Evolutionary conservation across 1,140 invertebrate species (phyloP).

Genomic region (Hycleus phaleratus): DNA sequence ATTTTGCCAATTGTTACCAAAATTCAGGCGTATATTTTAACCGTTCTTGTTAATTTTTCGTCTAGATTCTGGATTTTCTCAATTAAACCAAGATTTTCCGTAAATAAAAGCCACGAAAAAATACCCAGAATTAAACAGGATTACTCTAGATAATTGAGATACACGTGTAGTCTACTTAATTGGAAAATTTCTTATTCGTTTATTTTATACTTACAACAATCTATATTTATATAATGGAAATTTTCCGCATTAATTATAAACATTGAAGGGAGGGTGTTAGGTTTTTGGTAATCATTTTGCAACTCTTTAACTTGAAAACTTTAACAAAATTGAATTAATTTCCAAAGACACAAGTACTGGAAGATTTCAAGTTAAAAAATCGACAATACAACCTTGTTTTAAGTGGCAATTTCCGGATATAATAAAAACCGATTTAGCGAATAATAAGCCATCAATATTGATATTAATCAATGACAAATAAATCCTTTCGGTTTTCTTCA

Average conservation of each 20-base stretch:
- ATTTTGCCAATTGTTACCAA: too few species aligned
- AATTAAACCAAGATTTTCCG: slow-evolving; percentile 46
- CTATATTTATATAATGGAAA: slow-evolving; percentile 15
- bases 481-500: too few species aligned
- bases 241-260: slow-evolving; percentile 15
- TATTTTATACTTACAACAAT: slow-evolving; percentile 27
- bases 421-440: too few species aligned
- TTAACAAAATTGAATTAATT: too few species aligned
- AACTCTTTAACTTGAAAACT: background rate
- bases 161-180: slow-evolving; percentile 1
- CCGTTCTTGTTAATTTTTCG: too few species aligned
- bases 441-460: too few species aligned
- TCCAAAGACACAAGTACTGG: too few species aligned
- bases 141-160: background rate
- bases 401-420: too few species aligned
- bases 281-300: background rate
- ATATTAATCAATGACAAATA: too few species aligned
- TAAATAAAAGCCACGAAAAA: slow-evolving; percentile 16
- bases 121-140: slow-evolving; percentile 47
- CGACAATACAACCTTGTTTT: too few species aligned
- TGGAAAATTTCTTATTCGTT: slow-evolving; percentile 4
- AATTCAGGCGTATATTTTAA: too few species aligned
- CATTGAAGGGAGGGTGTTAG: background rate
- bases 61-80: slow-evolving; percentile 38
- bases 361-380: too few species aligned